Conservation (phyloP, 2,113 vertebrate species). For the Cephalopterus ornatus region DNA sequence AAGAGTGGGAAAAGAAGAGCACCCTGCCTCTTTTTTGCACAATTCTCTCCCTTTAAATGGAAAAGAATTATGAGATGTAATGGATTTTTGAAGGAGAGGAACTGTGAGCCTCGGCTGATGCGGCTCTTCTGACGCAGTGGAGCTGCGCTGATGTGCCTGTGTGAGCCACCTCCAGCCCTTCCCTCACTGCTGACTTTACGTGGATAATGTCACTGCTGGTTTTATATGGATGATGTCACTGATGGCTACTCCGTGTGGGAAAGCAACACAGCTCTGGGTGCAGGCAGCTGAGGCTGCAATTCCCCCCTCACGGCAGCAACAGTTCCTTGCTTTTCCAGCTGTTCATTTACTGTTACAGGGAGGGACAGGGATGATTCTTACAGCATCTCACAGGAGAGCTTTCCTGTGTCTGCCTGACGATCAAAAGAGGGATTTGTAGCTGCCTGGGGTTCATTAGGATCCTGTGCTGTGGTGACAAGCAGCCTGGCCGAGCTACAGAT, state of each 20-base stretch:
- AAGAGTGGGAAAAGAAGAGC: neutral
- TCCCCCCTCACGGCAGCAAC: neutral
- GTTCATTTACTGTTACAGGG: neutral
- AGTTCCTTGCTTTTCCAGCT: neutral
- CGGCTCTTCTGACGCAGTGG: rapidly evolving
- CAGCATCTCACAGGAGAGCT: neutral
- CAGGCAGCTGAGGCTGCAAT: neutral
- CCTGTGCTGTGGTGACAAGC: neutral
- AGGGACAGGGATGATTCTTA: neutral
- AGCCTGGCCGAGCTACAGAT: neutral
- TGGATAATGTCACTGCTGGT: neutral
- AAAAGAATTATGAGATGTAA: neutral
- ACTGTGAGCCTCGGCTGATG: neutral
- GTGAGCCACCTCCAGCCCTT: neutral
- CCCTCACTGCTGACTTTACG: neutral
- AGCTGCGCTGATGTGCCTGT: rapidly evolving
- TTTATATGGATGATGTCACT: neutral
- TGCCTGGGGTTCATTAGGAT: neutral
- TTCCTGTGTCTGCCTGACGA: neutral
- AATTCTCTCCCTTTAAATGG: neutral
- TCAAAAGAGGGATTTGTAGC: neutral
- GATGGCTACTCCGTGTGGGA: rapidly evolving
- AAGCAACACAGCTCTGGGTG: neutral
- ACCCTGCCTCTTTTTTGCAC: neutral
- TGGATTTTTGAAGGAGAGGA: neutral